phyloP scores from a whole-genome alignment of 2,797 vertebrate genomes.

The Natrix natrix region DNA sequence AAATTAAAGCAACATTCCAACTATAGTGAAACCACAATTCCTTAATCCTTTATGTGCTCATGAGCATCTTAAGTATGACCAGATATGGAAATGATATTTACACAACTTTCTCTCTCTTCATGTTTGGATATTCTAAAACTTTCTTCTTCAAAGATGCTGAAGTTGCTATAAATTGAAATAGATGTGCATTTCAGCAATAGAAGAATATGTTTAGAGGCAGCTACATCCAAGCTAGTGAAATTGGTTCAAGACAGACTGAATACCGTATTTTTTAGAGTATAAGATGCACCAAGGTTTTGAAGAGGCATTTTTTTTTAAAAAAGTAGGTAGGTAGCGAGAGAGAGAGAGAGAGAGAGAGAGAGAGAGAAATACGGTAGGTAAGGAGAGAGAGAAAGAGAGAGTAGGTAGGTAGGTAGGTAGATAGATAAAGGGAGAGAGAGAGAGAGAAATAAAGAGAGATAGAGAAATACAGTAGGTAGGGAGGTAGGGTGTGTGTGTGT shows the following conservation, averaged over 20 bases:
- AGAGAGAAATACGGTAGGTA: too few species aligned
- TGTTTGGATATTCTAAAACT: not conserved
- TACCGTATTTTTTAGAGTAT: too few species aligned
- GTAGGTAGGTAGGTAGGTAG: too few species aligned
- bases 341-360: too few species aligned
- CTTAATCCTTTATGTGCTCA: accelerated
- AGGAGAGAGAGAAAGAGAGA: too few species aligned
- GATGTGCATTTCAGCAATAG: not conserved
- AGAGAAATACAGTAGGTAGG: too few species aligned
- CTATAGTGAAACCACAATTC: not conserved
- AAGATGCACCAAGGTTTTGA: too few species aligned
- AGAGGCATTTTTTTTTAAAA: too few species aligned
- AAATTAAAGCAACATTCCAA: not conserved
- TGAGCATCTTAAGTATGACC: not conserved
- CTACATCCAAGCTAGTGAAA: not conserved
- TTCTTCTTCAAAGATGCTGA: not conserved
- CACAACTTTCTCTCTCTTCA: not conserved
- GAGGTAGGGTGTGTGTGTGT: too few species aligned
- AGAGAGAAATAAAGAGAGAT: too few species aligned
- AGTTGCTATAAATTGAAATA: not conserved
- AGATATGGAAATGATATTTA: not conserved
- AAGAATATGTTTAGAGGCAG: not conserved
- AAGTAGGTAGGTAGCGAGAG: too few species aligned
- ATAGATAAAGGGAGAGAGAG: too few species aligned
- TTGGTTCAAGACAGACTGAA: not conserved